Evolutionary conservation across 35 echinoderm and acorn worm genomes (phyloP).

Genomic region (Nesometra sesokonis): DNA sequence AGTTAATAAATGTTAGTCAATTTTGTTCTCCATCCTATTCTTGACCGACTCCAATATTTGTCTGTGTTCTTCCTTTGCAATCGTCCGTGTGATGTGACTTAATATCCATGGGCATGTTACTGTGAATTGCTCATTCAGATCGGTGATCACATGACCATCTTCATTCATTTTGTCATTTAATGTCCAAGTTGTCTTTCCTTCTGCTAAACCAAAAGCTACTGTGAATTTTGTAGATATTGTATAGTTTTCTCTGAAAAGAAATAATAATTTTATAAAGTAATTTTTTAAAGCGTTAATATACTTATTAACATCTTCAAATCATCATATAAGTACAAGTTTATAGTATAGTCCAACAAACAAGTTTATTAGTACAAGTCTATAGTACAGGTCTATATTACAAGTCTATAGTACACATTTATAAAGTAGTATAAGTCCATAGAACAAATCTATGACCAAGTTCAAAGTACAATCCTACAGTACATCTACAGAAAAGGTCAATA

Average conservation of each 20-base stretch:
- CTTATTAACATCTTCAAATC: no score
- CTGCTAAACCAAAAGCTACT: neutral
- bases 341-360: no score
- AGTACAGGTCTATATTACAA: no score
- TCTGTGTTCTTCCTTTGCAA: neutral
- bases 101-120: neutral
- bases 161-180: neutral
- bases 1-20: no score
- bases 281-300: no score
- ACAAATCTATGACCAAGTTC: no score
- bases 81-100: neutral
- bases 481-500: no score
- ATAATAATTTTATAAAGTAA: neutral
- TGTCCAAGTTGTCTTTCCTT: neutral
- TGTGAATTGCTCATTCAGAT: neutral
- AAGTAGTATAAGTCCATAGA: no score
- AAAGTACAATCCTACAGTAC: no score
- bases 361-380: no score
- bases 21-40: neutral
- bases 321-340: no score
- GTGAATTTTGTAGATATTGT: neutral
- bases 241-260: neutral
- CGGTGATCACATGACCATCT: neutral
- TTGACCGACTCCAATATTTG: neutral
- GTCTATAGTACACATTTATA: no score